Percentiles rank a stretch among this genome's conserved stretches.
Conservation (phyloP, 1,140 invertebrate genomes). For the Microvelia longipes region DNA sequence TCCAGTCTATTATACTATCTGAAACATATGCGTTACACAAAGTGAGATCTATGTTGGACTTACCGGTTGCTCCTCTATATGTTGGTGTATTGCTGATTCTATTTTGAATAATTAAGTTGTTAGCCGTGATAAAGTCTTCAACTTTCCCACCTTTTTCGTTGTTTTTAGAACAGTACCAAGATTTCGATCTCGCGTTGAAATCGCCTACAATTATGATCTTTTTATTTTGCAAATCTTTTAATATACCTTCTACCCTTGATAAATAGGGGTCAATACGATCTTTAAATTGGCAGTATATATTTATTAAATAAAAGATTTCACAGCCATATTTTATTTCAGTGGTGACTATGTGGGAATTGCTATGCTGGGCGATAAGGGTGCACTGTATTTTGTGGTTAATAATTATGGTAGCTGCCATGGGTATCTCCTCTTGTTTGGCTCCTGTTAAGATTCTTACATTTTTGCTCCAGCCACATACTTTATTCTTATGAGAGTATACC, state of each 20-base stretch:
- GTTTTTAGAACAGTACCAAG: neutral
- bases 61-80: neutral
- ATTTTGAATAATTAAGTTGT: neutral
- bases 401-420: neutral
- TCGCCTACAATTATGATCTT: neutral
- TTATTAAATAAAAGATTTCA: neutral
- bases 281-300: neutral
- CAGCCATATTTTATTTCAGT: no score
- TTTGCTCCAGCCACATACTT: neutral
- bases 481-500: neutral
- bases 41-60: neutral
- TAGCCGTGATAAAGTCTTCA: neutral
- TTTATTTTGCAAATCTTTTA: neutral
- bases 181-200: neutral
- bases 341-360: neutral
- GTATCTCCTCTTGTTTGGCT: neutral
- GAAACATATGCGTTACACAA: neutral
- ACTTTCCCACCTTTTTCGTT: neutral
- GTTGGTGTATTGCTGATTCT: neutral
- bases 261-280: neutral
- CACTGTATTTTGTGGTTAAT: neutral
- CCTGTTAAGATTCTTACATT: neutral
- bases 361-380: neutral
- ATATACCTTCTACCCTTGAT: neutral
- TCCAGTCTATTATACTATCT: neutral